Evolutionary conservation across 2,888 invertebrate species (phyloP), one percentile per base, ranked within the genome.

Genomic region (Mantis religiosa): DNA sequence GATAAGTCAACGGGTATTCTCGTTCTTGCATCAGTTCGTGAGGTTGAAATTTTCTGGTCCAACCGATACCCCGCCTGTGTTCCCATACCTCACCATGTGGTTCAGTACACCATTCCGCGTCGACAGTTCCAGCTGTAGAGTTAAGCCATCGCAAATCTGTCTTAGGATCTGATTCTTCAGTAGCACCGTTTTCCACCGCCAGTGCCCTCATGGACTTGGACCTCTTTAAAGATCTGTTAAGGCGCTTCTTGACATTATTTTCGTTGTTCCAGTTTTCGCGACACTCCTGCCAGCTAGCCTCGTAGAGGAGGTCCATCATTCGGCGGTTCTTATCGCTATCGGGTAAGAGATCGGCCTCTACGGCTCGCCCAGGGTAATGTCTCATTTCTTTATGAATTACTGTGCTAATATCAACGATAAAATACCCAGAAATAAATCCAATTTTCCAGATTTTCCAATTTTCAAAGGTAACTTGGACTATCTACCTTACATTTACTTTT

Each of bases 341-440:
- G 96, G 95, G 91, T 95, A 94, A 93, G 97, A 97, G 94, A 97
- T 94, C 89, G 95, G 88, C 90, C 86, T 90, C 93, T 92, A 97
- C 97, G 91, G 96, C 97, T 93, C 97, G 96, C 91, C 97, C 97
- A 84, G 97, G 97, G 93, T 97, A 97, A 92, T 96, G 96, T 93
- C 97, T 96, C 91, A 97, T 96, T 95, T 97, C 97, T 97, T 97
- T 97, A 90, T 41, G 12, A 41, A 41, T 90, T 91, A 92, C 27
- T 71, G 85, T 89, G 83, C 15, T 84, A 41, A 83, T 8, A 3
- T 7, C 12, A 6, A 2, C 12, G 41, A 12, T 1, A 41, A 41
- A 6, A 25, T 20, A 20, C 54, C 81, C 15, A 54, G 83, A 54
- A 28, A 88, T 27, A 47, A 84, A 34, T 85, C 41, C 12, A 41